Conservation (phyloP, 2,113 vertebrate genomes). For the Eulemur rufifrons region DNA sequence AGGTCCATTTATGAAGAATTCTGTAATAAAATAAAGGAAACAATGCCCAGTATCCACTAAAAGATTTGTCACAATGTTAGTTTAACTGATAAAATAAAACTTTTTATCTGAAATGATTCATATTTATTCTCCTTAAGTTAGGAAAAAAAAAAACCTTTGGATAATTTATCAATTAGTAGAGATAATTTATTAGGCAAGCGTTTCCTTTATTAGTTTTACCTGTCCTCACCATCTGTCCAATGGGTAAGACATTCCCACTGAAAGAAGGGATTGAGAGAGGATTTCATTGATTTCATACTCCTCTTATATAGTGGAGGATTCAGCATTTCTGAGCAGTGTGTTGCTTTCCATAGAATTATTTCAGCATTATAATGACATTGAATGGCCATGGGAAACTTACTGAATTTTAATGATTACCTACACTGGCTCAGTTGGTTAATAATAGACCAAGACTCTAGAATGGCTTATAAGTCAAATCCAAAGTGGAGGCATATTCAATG, state of each 20-base stretch:
- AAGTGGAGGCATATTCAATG: background rate
- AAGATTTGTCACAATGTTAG: background rate
- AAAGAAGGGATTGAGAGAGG: background rate
- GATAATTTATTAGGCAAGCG: background rate
- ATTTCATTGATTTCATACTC: background rate
- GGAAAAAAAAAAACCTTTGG: background rate
- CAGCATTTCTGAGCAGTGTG: background rate
- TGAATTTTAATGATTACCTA: background rate
- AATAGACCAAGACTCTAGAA: background rate
- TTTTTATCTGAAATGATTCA: background rate
- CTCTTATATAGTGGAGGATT: background rate
- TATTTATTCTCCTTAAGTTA: background rate
- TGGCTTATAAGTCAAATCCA: background rate
- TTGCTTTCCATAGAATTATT: background rate
- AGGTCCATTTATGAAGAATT: background rate
- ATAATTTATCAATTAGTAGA: background rate
- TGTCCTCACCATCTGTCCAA: background rate
- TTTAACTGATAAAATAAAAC: background rate
- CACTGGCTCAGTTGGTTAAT: background rate
- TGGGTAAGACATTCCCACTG: background rate
- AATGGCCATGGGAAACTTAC: too few relatives aligned
- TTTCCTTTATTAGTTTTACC: background rate
- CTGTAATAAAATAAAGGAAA: background rate
- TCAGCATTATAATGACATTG: background rate
- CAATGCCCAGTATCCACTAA: background rate